These are phyloP conservation scores for Idris sp. DNA, from an alignment of 1,140 invertebrate species.

Conservation along the genomic window DNA sequence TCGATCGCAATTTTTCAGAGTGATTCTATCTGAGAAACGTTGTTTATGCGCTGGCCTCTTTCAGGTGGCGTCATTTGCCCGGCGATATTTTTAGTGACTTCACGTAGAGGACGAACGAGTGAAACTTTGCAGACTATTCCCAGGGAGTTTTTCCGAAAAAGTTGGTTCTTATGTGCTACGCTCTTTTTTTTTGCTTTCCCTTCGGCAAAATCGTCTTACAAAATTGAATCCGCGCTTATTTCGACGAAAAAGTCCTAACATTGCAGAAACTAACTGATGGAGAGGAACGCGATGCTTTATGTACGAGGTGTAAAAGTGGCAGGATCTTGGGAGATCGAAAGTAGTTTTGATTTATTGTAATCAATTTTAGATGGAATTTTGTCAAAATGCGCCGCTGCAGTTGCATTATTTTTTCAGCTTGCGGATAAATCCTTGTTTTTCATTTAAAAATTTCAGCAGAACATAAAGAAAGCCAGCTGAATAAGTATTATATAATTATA, in stretches of 20 bases:
- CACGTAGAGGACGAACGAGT: slow-evolving; percentile 18
- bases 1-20: slow-evolving; percentile 48
- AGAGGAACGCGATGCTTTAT: slow-evolving; percentile 33
- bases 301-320: slow-evolving; percentile 36
- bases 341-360: slow-evolving; percentile 51
- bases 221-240: slow-evolving; percentile 46
- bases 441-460: too few relatives aligned
- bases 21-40: slow-evolving; percentile 24
- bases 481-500: slow-evolving; percentile 5
- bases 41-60: slow-evolving; percentile 13
- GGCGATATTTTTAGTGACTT: slow-evolving; percentile 14
- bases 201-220: slow-evolving; percentile 26
- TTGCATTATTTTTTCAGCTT: not conserved
- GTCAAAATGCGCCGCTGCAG: slow-evolving; percentile 1
- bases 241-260: slow-evolving; percentile 14
- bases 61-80: slow-evolving; percentile 3
- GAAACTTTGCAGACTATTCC: slow-evolving; percentile 34
- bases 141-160: slow-evolving; percentile 18
- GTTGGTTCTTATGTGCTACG: not conserved
- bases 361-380: slow-evolving; percentile 40
- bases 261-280: slow-evolving; percentile 37
- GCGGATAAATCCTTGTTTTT: too few relatives aligned
- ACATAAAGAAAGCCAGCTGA: too few relatives aligned
- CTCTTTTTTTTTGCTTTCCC: slow-evolving; percentile 1
- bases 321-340: slow-evolving; percentile 35